phyloP scores from a whole-genome alignment of 1,140 invertebrate genomes.

The Bombyx mandarina region DNA sequence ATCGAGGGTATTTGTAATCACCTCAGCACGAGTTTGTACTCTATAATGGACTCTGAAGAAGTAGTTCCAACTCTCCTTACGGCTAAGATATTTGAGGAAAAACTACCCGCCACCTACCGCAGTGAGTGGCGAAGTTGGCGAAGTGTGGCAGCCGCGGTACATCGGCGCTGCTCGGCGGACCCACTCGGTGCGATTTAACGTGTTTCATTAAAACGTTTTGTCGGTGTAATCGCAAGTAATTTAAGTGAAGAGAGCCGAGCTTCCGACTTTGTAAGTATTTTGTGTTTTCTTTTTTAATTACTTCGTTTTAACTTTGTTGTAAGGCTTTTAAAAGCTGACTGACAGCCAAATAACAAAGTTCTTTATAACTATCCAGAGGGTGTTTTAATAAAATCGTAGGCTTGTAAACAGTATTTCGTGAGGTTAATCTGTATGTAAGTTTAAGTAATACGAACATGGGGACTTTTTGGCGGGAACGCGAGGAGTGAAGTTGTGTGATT shows the following conservation, averaged over 20 bases:
- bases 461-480: too few relatives aligned
- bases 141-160: constrained; percentile 42
- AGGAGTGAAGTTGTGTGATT: too few relatives aligned
- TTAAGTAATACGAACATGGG: too few relatives aligned
- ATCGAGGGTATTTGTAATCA: constrained; percentile 61
- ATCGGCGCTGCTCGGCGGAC: constrained; percentile 31
- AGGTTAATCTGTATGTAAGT: too few relatives aligned
- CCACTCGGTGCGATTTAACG: constrained; percentile 62
- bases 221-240: constrained; percentile 70
- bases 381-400: constrained; percentile 59
- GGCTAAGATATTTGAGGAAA: constrained; percentile 67
- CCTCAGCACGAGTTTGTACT: constrained; percentile 56
- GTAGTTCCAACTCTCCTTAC: constrained; percentile 66
- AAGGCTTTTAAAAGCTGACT: constrained; percentile 64
- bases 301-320: constrained; percentile 70
- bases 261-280: constrained; percentile 70
- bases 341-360: constrained; percentile 68
- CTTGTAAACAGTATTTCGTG: too few relatives aligned
- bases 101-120: constrained; percentile 50
- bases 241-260: constrained; percentile 68
- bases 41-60: constrained; percentile 65
- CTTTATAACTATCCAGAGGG: constrained; percentile 61
- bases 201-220: constrained; percentile 69
- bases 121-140: constrained; percentile 52
- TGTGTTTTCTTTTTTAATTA: constrained; percentile 71